Conservation (phyloP, 2,113 vertebrate species). For the Poeciliopsis turrubarensis region DNA sequence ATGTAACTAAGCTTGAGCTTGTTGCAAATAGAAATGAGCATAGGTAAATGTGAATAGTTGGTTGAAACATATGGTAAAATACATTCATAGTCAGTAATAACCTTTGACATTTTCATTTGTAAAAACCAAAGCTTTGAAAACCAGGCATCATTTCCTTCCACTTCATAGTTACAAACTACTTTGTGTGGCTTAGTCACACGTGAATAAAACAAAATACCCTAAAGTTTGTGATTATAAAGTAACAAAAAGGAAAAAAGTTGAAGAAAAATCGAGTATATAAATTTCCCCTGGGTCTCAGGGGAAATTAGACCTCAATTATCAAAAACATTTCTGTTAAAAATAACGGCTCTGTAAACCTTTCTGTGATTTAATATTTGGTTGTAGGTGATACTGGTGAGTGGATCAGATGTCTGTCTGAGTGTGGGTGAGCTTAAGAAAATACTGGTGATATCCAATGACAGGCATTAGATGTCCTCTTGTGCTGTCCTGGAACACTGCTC, state of each 20-base stretch:
- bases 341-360: background rate
- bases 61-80: too few relatives aligned
- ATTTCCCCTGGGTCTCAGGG: constrained; percentile 7
- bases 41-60: too few relatives aligned
- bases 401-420: background rate
- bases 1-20: too few relatives aligned
- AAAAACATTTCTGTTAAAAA: background rate
- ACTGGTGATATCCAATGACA: background rate
- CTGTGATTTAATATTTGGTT: background rate
- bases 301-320: background rate
- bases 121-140: too few relatives aligned
- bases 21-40: too few relatives aligned
- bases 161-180: too few relatives aligned
- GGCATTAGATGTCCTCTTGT: background rate
- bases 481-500: background rate
- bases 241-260: background rate
- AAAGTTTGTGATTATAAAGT: too few relatives aligned
- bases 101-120: too few relatives aligned
- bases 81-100: too few relatives aligned
- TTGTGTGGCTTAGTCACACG: too few relatives aligned
- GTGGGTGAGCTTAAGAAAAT: constrained; percentile 4
- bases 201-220: too few relatives aligned
- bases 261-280: background rate
- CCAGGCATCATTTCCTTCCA: too few relatives aligned
- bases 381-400: constrained; percentile 12